Percentiles rank a stretch among this genome's conserved stretches.
These are phyloP conservation scores for Luidia sarsii DNA, from an alignment of 53 echinoderm and acorn worm genomes.

Conservation along the genomic window DNA sequence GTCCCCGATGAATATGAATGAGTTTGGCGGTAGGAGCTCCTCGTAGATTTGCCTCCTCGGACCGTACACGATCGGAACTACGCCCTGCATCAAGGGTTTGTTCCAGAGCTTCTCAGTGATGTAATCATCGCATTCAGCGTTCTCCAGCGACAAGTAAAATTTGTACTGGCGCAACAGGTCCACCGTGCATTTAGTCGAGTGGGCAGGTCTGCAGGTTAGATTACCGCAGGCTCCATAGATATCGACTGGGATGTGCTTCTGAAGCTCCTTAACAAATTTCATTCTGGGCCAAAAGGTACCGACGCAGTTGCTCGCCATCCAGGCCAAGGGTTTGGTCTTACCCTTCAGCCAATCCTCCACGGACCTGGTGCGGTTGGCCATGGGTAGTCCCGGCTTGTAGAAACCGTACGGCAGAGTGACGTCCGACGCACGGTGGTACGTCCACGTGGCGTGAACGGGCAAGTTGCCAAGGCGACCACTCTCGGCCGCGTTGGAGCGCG, in stretches of 20 bases:
- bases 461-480: constrained; percentile 25
- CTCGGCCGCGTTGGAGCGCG: constrained; percentile 50
- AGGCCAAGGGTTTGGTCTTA: constrained; percentile 63
- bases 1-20: constrained; percentile 82
- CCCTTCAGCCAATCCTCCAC: constrained; percentile 58
- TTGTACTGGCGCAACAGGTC: constrained; percentile 61
- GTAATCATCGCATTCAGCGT: constrained; percentile 82
- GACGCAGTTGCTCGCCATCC: constrained; percentile 79
- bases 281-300: constrained; percentile 63
- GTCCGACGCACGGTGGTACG: constrained; percentile 56
- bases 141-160: constrained; percentile 79
- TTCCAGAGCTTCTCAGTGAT: constrained; percentile 91
- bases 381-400: constrained; percentile 34
- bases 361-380: background rate
- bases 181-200: constrained; percentile 46
- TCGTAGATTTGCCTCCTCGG: constrained; percentile 72
- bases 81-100: constrained; percentile 50
- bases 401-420: constrained; percentile 56
- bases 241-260: constrained; percentile 49
- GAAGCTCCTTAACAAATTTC: constrained; percentile 53
- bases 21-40: constrained; percentile 73
- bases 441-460: constrained; percentile 43
- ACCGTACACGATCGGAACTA: constrained; percentile 81
- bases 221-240: constrained; percentile 65
- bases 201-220: constrained; percentile 37